These are phyloP conservation scores for Darevskia nairensis DNA, from an alignment of 2,797 vertebrate species.

Conservation along the genomic window DNA sequence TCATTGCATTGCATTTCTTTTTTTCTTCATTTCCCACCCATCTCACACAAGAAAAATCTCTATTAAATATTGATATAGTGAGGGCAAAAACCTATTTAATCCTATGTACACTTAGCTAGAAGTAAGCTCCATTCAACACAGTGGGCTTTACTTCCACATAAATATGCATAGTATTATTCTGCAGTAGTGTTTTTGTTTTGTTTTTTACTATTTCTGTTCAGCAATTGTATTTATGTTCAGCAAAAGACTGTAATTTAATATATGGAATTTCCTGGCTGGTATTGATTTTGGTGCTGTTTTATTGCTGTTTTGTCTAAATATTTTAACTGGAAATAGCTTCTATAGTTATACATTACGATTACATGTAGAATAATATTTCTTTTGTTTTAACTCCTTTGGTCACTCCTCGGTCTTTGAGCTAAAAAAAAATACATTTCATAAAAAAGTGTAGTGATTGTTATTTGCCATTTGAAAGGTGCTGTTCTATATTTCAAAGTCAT, in stretches of 20 bases:
- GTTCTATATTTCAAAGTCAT: background rate
- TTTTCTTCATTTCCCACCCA: background rate
- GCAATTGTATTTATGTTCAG: background rate
- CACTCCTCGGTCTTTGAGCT: background rate
- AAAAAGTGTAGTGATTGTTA: background rate
- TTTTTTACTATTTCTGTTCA: background rate
- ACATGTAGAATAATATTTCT: background rate
- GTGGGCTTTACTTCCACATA: background rate
- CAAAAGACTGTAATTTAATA: constrained; percentile 14
- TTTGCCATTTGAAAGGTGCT: background rate
- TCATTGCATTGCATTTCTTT: background rate
- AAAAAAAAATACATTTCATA: background rate
- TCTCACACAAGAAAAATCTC: background rate
- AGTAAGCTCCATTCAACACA: background rate
- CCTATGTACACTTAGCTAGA: background rate
- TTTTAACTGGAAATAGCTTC: constrained; percentile 21
- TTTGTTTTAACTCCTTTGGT: constrained; percentile 4
- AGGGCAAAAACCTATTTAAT: background rate
- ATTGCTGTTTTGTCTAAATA: constrained; percentile 6
- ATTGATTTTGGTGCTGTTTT: constrained; percentile 21
- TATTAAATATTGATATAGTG: background rate
- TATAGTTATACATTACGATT: constrained; percentile 12
- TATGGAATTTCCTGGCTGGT: constrained; percentile 11
- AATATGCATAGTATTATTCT: background rate
- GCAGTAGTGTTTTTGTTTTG: background rate